Percentiles rank a stretch among this genome's conserved stretches.
Conservation (phyloP, 1,140 invertebrate species). For the Cardiocondyla obscurior region DNA sequence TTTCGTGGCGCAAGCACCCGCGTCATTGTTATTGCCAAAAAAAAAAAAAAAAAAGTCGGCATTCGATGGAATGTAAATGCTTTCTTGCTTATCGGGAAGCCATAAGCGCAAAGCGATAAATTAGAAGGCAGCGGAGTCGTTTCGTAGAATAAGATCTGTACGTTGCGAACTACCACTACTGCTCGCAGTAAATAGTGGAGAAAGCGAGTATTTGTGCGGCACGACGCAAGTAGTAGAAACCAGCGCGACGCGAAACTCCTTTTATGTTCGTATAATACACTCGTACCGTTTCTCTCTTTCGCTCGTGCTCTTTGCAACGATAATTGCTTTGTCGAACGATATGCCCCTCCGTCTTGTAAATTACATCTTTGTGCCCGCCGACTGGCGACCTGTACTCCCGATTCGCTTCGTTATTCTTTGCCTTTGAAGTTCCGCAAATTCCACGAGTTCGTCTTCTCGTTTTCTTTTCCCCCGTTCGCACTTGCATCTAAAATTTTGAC, state of each 20-base stretch:
- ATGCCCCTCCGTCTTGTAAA: slow-evolving; percentile 49
- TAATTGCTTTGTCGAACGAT: slow-evolving; percentile 58
- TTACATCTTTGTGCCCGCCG: slow-evolving; percentile 43
- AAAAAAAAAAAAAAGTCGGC: too few species aligned
- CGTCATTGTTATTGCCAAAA: background rate
- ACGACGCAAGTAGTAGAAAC: slow-evolving; percentile 18
- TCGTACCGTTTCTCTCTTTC: slow-evolving; percentile 22
- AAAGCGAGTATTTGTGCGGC: slow-evolving; percentile 39
- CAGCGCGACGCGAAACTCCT: slow-evolving; percentile 40
- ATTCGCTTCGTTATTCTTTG: slow-evolving; percentile 51
- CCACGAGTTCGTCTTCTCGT: background rate
- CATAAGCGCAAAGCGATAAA: slow-evolving; percentile 32
- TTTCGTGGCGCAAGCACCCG: background rate
- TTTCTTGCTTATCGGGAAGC: slow-evolving; percentile 16
- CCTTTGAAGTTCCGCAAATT: slow-evolving; percentile 45
- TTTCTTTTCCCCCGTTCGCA: slow-evolving; percentile 16
- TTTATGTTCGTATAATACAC: slow-evolving; percentile 49
- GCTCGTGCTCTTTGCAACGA: slow-evolving; percentile 25
- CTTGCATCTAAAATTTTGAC: slow-evolving; percentile 47
- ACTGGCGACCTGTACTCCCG: slow-evolving; percentile 40
- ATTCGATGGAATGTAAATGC: background rate
- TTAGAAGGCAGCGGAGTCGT: slow-evolving; percentile 23
- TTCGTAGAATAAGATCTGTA: slow-evolving; percentile 29
- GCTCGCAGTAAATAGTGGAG: slow-evolving; percentile 22
- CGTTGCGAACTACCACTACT: background rate